phyloP scores from a whole-genome alignment of 2,797 vertebrate genomes.

The Kryptolebias ocellatus region DNA sequence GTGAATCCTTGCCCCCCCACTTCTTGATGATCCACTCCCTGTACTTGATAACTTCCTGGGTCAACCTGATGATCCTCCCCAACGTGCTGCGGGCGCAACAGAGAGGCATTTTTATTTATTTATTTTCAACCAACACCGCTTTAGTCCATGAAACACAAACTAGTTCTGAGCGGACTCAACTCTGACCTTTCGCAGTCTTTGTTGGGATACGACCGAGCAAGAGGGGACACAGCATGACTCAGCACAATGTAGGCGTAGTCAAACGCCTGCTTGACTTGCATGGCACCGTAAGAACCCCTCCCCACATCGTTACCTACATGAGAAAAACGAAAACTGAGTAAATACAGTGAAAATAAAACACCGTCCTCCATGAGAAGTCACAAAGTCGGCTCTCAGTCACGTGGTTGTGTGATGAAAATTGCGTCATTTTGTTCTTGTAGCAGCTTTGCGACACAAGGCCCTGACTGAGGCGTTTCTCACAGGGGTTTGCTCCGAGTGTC shows the following conservation, averaged over 20 bases:
- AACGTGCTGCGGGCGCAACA: conserved; percentile 84
- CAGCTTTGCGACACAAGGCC: no score
- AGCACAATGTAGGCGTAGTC: conserved; percentile 98
- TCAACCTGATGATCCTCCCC: conserved; percentile 95
- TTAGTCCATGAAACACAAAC: not conserved
- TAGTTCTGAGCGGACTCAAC: not conserved
- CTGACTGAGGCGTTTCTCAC: no score
- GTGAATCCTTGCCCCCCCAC: conserved; percentile 87
- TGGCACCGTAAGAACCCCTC: conserved; percentile 95
- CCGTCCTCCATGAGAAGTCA: no score
- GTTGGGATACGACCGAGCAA: conserved; percentile 94
- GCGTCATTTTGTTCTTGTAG: no score
- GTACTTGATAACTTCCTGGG: conserved; percentile 97
- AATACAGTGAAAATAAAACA: not conserved
- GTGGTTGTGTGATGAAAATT: no score
- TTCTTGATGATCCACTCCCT: conserved; percentile 96
- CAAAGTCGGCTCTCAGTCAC: no score
- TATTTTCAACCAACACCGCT: not conserved
- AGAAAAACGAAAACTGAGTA: not conserved
- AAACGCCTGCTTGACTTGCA: conserved; percentile 97
- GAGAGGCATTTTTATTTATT: not conserved
- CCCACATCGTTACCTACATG: conserved; percentile 93
- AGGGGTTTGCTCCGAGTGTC: no score
- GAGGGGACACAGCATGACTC: conserved; percentile 92
- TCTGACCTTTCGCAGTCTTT: conserved; percentile 93